phyloP scores from a whole-genome alignment of 92 coral and sea anemone species.

The Parazoanthus swiftii region DNA sequence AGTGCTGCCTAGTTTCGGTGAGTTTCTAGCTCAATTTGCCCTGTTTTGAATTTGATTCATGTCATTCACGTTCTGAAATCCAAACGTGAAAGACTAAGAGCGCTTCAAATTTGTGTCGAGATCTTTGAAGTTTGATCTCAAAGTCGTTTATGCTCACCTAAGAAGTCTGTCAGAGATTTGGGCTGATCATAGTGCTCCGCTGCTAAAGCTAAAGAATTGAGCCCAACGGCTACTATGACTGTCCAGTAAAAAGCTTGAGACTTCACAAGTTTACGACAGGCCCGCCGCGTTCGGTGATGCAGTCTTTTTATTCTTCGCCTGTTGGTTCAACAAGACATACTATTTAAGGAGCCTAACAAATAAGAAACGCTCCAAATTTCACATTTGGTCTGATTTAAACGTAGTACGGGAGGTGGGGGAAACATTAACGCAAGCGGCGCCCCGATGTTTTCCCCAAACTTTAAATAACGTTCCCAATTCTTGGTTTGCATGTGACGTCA shows the following conservation, averaged over 20 bases:
- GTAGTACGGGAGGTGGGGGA: background rate
- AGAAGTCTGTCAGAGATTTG: slow-evolving; percentile 76
- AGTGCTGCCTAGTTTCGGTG: background rate
- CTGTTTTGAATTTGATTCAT: background rate
- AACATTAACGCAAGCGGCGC: too few relatives aligned
- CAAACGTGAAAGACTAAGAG: background rate
- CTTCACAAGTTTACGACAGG: slow-evolving; percentile 85
- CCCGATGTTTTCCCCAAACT: too few relatives aligned
- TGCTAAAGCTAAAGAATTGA: slow-evolving; percentile 89
- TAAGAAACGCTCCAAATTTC: too few relatives aligned
- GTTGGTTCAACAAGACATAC: background rate
- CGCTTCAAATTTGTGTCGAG: background rate
- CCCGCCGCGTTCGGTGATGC: slow-evolving; percentile 88
- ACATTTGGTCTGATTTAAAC: too few relatives aligned
- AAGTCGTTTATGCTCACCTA: slow-evolving; percentile 63
- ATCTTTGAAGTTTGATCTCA: background rate
- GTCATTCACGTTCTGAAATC: too few relatives aligned
- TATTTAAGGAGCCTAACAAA: too few relatives aligned
- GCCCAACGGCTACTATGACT: slow-evolving; percentile 89
- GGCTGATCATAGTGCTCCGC: slow-evolving; percentile 97
- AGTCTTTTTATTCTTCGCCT: slow-evolving; percentile 83
- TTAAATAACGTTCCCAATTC: too few relatives aligned
- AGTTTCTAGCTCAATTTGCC: background rate
- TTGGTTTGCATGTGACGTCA: too few relatives aligned
- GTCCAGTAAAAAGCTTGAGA: slow-evolving; percentile 96